A percentile compares a stretch with the other conserved stretches of the same genome.
These are phyloP conservation scores for Callyntrura guangdongensis DNA, from an alignment of 2,888 invertebrate species.

Conservation along the genomic window DNA sequence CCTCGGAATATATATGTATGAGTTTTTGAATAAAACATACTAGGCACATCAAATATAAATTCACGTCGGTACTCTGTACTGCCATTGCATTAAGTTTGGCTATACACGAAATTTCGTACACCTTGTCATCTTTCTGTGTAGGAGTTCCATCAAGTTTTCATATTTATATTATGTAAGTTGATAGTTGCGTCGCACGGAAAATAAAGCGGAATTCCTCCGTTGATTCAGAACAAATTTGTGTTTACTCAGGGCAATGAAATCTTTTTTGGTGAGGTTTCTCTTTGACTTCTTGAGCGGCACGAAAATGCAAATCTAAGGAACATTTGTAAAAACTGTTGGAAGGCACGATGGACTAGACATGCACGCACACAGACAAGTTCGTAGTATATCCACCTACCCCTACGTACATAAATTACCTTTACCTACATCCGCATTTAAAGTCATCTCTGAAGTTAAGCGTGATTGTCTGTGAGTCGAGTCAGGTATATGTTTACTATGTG, in stretches of 20 bases:
- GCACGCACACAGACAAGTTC: constrained; percentile 25
- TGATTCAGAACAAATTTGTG: constrained; percentile 75
- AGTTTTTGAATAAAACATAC: constrained; percentile 40
- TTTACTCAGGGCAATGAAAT: constrained; percentile 76
- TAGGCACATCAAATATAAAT: background rate
- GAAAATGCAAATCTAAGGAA: constrained; percentile 71
- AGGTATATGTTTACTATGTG: constrained; percentile 34
- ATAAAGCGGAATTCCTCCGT: constrained; percentile 14
- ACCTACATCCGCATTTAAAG: background rate
- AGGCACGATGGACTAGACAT: constrained; percentile 1
- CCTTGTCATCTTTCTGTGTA: background rate
- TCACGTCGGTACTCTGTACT: no score
- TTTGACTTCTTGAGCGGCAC: constrained; percentile 64
- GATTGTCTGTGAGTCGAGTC: background rate
- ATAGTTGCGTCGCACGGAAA: background rate
- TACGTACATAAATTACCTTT: no score
- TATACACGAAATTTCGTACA: background rate
- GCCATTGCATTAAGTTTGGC: no score
- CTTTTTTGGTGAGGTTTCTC: constrained; percentile 42
- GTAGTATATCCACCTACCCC: no score
- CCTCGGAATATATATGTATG: constrained; percentile 23
- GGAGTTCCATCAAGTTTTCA: background rate
- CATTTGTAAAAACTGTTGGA: constrained; percentile 55
- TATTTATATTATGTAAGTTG: background rate
- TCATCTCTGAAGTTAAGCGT: background rate